Percentiles rank a stretch among this genome's conserved stretches.
Evolutionary conservation across 2,797 vertebrate genomes (phyloP).

Genomic region (Clarias fuscus): DNA sequence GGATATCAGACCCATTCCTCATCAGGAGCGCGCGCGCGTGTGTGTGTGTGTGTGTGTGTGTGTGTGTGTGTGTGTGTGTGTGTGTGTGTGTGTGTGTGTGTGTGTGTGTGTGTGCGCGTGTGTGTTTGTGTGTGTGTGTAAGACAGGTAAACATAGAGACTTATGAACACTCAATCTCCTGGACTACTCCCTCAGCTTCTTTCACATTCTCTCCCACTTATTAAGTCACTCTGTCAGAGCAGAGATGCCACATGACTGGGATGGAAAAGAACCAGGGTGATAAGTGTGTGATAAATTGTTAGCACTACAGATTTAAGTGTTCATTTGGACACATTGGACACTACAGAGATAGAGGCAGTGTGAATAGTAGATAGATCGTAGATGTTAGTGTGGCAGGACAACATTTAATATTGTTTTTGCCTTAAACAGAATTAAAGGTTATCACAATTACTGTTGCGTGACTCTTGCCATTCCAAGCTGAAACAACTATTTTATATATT

Average conservation of each 20-base stretch:
- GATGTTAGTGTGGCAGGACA: neutral
- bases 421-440: neutral
- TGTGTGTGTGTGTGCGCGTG: neutral
- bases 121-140: no score
- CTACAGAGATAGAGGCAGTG: neutral
- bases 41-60: no score
- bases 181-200: neutral
- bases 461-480: no score
- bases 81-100: no score
- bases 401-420: neutral
- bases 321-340: neutral
- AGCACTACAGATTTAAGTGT: neutral
- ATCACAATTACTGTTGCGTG: neutral
- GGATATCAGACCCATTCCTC: neutral
- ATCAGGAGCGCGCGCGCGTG: neutral
- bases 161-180: neutral
- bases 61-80: neutral
- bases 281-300: neutral
- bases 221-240: neutral
- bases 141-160: neutral
- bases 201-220: no score
- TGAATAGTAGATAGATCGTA: neutral
- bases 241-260: neutral
- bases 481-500: neutral
- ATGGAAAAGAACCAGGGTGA: neutral